Percentiles rank a stretch among this genome's conserved stretches.
phyloP scores from a whole-genome alignment of 2,113 vertebrate species.

The Euleptes europaea region DNA sequence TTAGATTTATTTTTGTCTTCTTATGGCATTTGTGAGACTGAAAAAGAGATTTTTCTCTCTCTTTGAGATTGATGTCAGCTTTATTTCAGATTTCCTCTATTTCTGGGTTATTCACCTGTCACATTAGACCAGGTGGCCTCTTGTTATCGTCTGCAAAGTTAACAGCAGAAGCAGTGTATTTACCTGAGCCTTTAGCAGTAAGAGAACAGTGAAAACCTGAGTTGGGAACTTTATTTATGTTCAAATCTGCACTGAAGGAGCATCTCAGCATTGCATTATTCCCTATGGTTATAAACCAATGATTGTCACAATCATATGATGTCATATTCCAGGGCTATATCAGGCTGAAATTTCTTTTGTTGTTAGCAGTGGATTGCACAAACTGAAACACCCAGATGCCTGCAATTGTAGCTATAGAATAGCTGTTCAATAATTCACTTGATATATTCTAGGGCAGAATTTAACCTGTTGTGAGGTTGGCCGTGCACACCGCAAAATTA shows the following conservation, averaged over 20 bases:
- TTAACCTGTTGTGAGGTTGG: no score
- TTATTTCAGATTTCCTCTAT: neutral
- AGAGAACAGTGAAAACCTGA: neutral
- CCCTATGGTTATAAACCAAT: neutral
- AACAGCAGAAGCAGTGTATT: neutral
- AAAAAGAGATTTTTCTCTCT: neutral
- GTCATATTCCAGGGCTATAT: no score
- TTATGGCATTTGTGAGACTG: neutral
- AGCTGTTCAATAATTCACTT: no score
- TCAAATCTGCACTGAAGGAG: neutral
- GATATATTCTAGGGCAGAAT: no score
- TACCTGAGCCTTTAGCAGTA: neutral
- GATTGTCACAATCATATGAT: neutral
- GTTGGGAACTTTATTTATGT: neutral
- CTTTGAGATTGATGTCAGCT: neutral
- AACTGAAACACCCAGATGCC: no score
- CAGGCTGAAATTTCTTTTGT: no score
- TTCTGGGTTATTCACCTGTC: neutral
- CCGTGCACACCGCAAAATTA: no score
- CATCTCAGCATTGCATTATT: neutral
- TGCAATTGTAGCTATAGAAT: no score
- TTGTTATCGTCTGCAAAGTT: neutral
- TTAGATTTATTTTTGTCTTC: neutral
- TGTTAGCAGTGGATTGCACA: no score
- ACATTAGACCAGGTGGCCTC: neutral